Percentiles rank a stretch among this genome's conserved stretches.
phyloP scores from a whole-genome alignment of 2,888 invertebrate species.

The Anagyrus pseudococci region DNA sequence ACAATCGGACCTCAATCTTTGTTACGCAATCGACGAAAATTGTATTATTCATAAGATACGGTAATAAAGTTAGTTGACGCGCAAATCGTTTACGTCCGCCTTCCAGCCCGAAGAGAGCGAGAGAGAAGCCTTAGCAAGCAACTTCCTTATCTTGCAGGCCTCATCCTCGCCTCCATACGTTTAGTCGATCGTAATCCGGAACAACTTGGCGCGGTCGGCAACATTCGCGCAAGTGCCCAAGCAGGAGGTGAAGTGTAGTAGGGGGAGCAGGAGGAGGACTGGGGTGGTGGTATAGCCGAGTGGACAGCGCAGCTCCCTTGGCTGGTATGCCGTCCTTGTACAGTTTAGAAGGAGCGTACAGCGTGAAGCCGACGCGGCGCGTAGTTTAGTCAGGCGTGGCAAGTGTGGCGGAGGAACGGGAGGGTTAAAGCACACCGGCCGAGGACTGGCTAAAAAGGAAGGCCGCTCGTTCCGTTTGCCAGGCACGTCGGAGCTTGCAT shows the following conservation, averaged over 20 bases:
- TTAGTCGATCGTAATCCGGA: constrained; percentile 30
- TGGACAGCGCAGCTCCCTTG: neutral
- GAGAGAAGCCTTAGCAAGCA: neutral
- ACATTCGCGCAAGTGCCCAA: constrained; percentile 15
- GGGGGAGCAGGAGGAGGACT: no score
- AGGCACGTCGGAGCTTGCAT: constrained; percentile 56
- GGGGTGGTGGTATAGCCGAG: no score
- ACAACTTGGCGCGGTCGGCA: constrained; percentile 27
- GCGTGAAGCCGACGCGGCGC: neutral
- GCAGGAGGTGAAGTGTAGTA: no score
- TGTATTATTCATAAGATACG: no score
- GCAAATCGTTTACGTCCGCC: no score
- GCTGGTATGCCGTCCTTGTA: constrained; percentile 12
- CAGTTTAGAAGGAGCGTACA: constrained; percentile 19
- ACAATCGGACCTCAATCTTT: no score
- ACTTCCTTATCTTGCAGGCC: constrained; percentile 7
- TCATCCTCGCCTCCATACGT: constrained; percentile 9
- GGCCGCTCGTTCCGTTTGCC: constrained; percentile 55
- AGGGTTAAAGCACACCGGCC: no score
- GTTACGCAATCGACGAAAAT: no score
- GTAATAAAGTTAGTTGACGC: no score
- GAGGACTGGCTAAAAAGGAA: constrained; percentile 7
- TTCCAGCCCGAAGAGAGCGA: no score
- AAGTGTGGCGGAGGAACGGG: neutral
- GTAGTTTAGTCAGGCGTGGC: constrained; percentile 26